Base-by-base conservation (phyloP, 1,140 invertebrate species). In the Listronotus bonariensis region DNA sequence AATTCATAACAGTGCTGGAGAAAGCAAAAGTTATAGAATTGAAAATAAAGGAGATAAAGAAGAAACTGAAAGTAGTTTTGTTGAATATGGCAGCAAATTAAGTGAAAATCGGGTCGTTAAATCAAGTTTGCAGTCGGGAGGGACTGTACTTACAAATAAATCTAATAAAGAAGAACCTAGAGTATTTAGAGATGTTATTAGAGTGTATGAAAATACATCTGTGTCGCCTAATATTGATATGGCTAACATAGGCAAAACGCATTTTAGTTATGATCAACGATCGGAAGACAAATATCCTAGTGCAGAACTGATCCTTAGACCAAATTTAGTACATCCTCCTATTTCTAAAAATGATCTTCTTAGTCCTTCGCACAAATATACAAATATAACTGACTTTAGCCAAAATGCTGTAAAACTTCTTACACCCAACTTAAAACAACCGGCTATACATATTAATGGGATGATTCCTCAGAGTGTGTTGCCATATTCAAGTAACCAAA, bases 71-170 rank as follows among this genome's bases (percentile, higher is more conserved):
- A n/a, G 41, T 11, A 69, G 61, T 67, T 75, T 71, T 61, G 40
- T 42, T 3, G 71, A 74, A 9, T 74, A 71, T 36, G 64, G 65
- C 6, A 65, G 62, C 0, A 72, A 81, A 77, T 26, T 78, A 34
- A 77, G 76, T 52, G 78, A 77, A 52, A 79, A 77, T 65, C 34
- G 74, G 7, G 88, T 91, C 20, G 86, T 90, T 3, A 85, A 87
- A 74, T 90, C 88, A 6, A 86, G 86, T 34, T 79, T 90, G 41
- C 88, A 90, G 72, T 90, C 89, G 1, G 89, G 89, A 32, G 89
- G 89, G 8, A 90, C 88, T 5, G 87, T 87, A 68, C 74, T 86
- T 31, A 86, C 87, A 58, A 82, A 85, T 20, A 76, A 75, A 59
- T 53, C 74, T 4, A 65, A 38, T 11, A 68, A 73, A 40, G 46